Evolutionary conservation across 2,797 vertebrate genomes (phyloP), one percentile per base, ranked within the genome.

Genomic region (Cercopithecus diana): DNA sequence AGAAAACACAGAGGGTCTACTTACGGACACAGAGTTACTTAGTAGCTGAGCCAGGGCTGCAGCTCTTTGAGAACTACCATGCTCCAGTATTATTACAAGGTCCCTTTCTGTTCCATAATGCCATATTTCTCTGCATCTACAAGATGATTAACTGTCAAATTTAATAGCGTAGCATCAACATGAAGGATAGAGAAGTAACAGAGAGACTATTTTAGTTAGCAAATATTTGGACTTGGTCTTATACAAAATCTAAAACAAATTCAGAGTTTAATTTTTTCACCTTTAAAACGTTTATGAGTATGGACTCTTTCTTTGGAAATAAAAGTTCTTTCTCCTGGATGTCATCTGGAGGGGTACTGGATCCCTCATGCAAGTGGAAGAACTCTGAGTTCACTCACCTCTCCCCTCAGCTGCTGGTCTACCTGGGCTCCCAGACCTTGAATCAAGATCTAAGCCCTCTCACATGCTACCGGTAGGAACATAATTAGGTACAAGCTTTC

Each of bases 141-240:
- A 89, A 88, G 88, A 93, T 4, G 13, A 95, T 76, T 87, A 92
- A 88, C 57, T 96, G 88, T 90, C 98, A 93, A 52, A 97, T 97
- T 98, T 98, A 95, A 98, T 84, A 95, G 95, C 82, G 45, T 26
- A 83, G 11, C 61, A 45, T 86, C 85, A 96, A 88, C 75, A n/a
- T 77, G 93, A 94, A 96, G 85, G 24, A 83, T 64, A 83, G 95
- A 90, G 70, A 88, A 95, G 26, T 80, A 95, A 93, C 82, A 93
- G 67, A 94, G 58, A 94, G 48, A 88, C 90, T 96, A 97, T 97
- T 97, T 97, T 95, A 26, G 96, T 97, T 95, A 96, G 85, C 90
- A 97, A 98, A 98, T 98, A 98, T 98, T 98, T 98, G 75, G 95
- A 97, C 92, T 97, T 97, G 41, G 80, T 96, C 93, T 97, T 95